Evolutionary conservation across 2,888 invertebrate species (phyloP), one percentile per base, ranked within the genome.

Genomic region (Alloscopus bannaensis): DNA sequence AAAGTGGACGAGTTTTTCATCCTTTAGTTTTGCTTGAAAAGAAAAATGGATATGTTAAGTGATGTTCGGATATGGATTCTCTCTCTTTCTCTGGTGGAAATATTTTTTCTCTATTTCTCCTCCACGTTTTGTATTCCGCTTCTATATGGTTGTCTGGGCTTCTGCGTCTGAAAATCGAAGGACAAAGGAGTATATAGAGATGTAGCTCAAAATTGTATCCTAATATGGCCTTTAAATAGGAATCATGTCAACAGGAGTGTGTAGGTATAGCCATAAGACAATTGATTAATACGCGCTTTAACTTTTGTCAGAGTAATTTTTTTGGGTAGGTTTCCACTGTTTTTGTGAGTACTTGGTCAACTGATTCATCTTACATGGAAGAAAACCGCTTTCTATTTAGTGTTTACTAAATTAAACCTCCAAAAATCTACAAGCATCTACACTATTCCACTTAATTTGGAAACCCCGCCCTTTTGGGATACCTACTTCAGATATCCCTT

Each of bases 11-110:
- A 79, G 78, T 79, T 71, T 79, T 72, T 79, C 72, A 72, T 79
- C 78, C 72, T 79, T 72, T 79, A 79, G 78, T 79, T 79, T 79
- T 79, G 78, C 71, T 79, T 72, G 78, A 79, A 72, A 72, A 79
- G 66, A 78, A 78, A 79, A 79, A 79, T 79, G 78, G 71, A 77
- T 77, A 77, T 77, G 77, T 77, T 77, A 77, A 77, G 77, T 77
- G 77, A 77, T 77, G 77, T 77, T 77, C 77, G 77, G 77, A 77
- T 77, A 77, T 77, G 77, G 77, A 77, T 77, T 77, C 77, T 77
- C 70, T 77, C 60, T 52, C 70, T 77, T 70, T 77, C 70, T 77
- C 60, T 52, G 76, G 69, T 77, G 69, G 76, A 77, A 69, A 69
- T 77, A 77, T 77, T 69, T 77, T n/a, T 62, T 76, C 52, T 73